Conservation (phyloP, 2,797 vertebrate species). For the Eulemur albifrons region DNA sequence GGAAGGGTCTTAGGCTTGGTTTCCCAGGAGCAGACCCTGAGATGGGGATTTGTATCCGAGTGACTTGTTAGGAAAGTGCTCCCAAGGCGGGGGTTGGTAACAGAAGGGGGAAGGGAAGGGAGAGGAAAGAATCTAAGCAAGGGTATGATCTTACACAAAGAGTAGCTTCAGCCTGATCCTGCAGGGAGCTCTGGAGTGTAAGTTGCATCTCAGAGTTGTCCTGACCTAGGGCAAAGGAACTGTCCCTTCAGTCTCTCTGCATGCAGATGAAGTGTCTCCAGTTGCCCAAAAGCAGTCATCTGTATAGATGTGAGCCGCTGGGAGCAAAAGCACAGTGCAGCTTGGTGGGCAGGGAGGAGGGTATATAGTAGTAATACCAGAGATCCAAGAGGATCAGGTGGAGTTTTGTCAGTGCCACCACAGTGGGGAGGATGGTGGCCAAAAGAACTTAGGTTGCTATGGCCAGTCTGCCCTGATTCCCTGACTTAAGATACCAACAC, state of each 20-base stretch:
- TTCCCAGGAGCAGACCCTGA: not conserved
- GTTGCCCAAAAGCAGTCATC: not conserved
- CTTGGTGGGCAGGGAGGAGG: not conserved
- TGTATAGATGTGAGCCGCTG: not conserved
- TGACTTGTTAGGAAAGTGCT: not conserved
- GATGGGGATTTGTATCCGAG: not conserved
- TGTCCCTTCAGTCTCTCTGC: not conserved
- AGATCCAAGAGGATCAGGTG: not conserved
- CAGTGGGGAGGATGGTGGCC: not conserved
- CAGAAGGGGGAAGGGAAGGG: not conserved
- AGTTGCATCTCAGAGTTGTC: not conserved
- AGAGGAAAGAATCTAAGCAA: not conserved
- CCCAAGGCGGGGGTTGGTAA: not conserved
- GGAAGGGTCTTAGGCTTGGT: not conserved
- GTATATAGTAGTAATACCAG: not conserved
- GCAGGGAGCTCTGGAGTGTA: not conserved
- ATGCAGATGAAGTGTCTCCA: not conserved
- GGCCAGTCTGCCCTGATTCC: not conserved
- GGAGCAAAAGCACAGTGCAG: not conserved
- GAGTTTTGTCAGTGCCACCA: rapidly evolving
- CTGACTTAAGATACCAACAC: not conserved
- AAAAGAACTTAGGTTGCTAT: not conserved
- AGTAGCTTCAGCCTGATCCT: not conserved
- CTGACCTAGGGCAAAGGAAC: not conserved
- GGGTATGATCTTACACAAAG: not conserved